phyloP scores from a whole-genome alignment of 1,140 invertebrate species.

The Aphis craccivora region DNA sequence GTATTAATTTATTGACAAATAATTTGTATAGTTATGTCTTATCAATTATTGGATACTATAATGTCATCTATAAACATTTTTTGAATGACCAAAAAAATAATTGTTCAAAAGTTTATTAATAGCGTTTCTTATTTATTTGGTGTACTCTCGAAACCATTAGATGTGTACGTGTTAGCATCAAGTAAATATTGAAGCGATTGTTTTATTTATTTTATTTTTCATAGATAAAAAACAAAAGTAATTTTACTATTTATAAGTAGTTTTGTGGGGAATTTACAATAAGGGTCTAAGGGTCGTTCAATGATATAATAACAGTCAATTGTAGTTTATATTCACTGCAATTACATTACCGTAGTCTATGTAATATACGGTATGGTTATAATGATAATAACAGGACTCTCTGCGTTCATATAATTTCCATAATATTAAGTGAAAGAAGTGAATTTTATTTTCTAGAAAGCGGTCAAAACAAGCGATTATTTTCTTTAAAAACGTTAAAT shows the following conservation, averaged over 20 bases:
- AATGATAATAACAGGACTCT: neutral
- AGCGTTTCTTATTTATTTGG: neutral
- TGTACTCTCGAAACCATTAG: neutral
- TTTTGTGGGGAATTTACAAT: neutral
- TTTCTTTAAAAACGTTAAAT: neutral
- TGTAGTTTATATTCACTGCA: neutral
- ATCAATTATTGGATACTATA: neutral
- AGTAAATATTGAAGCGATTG: neutral
- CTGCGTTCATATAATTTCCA: neutral
- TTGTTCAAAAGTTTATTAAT: neutral
- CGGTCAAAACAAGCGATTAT: neutral
- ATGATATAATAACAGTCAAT: slow-evolving; percentile 4
- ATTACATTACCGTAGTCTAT: neutral
- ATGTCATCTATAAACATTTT: neutral
- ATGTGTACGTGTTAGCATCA: neutral
- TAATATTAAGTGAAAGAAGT: neutral
- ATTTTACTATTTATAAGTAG: neutral
- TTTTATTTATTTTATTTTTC: slow-evolving; percentile 6
- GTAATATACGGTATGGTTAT: neutral
- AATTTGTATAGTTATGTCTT: neutral
- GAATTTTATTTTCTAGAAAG: neutral
- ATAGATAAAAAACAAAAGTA: neutral
- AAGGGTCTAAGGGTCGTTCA: neutral
- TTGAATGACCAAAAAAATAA: neutral
- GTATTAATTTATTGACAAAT: neutral